phyloP scores from a whole-genome alignment of 2,113 vertebrate genomes.

The Prinia subflava region DNA sequence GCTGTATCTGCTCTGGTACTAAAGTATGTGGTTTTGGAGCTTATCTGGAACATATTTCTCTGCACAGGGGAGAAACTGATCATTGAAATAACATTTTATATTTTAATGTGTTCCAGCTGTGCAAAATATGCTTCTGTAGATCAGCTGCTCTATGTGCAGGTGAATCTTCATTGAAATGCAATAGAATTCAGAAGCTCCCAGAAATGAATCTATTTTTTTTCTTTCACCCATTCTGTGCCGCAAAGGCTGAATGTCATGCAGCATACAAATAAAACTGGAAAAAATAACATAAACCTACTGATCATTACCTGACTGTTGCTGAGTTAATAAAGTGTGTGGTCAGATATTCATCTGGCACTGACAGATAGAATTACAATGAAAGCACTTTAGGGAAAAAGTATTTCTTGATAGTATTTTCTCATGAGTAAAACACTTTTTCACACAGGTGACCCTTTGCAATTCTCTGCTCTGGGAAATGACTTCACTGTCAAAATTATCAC shows the following conservation, averaged over 20 bases:
- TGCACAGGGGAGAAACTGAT: background rate
- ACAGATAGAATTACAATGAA: background rate
- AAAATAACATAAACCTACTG: background rate
- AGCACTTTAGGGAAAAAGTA: background rate
- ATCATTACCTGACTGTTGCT: background rate
- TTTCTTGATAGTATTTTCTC: background rate
- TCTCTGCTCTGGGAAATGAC: background rate
- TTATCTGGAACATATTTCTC: slow-evolving; percentile 8
- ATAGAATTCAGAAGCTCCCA: background rate
- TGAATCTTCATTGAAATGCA: background rate
- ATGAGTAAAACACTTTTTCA: background rate
- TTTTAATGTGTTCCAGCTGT: background rate
- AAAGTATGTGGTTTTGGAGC: background rate
- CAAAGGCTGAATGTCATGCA: background rate
- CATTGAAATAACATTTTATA: background rate
- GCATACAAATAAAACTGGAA: background rate
- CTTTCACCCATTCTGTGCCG: background rate
- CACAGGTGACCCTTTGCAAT: background rate
- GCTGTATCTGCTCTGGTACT: background rate
- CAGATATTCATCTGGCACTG: background rate
- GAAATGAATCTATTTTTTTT: background rate
- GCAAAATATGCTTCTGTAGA: background rate
- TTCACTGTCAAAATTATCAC: background rate
- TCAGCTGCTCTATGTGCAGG: background rate
- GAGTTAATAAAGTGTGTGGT: background rate